Base-by-base conservation (phyloP, 1,140 invertebrate species). In the Megalopta genalis region DNA sequence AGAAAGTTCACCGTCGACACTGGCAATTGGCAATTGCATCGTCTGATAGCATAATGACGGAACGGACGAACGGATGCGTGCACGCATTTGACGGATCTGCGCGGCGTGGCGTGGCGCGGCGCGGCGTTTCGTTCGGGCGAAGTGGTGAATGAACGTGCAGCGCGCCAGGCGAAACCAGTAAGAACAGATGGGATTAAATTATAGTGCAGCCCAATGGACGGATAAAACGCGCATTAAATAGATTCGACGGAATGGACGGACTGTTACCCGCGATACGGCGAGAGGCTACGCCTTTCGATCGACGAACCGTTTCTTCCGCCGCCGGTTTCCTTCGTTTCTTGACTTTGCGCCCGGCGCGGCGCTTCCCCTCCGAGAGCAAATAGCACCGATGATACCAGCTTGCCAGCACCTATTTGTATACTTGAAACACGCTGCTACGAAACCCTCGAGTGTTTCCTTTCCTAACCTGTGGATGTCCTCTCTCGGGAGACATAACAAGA, bases 31-130 rank as follows among this genome's bases (percentile, higher is more conserved):
- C 88, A 90, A 90, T 90, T 90, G 88, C 86, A 88, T 81, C 83
- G 88, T 90, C 89, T 90, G 89, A 90, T 90, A 90, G 86, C 83
- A 88, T 90, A 90, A 90, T 90, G 88, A 89, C 85, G 76, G 86
- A 90, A 86, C 75, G 86, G 77, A 65, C 60, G 75, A 64, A 72
- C 77, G 80, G 77, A 80, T 85, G 79, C 82, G 63, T 80, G 77
- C 70, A 74, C 80, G 83, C 80, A 64, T 86, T 86, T 85, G 71
- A 69, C 80, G 80, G 83, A 76, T 73, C 71, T 59, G 57, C 57
- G 59, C 63, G 71, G 66, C 49, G 49, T 16, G 3, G 12, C 49
- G 49, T 16, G 3, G 12, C 12, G 49, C 16, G 32, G 42, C 42
- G 42, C 39, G 9, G 80, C 83, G 63, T 85, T 86, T 86, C 84